Conservation (phyloP, 2,797 vertebrate species). For the Fringilla coelebs region DNA sequence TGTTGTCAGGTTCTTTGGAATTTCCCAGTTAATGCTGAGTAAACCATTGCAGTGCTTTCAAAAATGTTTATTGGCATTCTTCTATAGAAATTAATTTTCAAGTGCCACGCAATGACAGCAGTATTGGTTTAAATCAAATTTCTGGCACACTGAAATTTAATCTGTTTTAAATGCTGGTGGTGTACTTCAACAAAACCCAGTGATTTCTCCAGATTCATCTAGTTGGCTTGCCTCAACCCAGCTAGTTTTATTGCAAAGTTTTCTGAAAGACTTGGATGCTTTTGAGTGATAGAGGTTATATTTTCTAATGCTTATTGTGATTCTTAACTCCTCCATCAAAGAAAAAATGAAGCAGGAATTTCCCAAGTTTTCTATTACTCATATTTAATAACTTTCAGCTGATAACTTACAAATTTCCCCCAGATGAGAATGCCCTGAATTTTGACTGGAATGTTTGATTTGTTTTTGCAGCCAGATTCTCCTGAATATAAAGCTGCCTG, state of each 20-base stretch:
- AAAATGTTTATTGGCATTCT: background rate
- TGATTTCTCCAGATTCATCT: background rate
- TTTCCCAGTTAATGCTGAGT: background rate
- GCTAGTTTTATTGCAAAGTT: background rate
- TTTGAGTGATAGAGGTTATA: background rate
- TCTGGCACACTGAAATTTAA: background rate
- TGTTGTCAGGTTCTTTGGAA: background rate
- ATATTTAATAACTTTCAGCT: background rate
- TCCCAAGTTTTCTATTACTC: background rate
- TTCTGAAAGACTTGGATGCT: background rate
- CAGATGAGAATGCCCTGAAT: background rate
- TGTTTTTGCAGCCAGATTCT: slow-evolving; percentile 83
- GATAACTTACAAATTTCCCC: background rate
- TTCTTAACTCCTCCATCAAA: background rate
- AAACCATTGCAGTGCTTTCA: background rate
- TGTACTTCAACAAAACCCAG: background rate
- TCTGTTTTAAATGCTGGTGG: background rate
- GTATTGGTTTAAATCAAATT: background rate
- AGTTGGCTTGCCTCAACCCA: background rate
- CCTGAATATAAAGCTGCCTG: slow-evolving; percentile 95
- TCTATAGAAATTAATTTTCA: background rate
- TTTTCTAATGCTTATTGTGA: background rate
- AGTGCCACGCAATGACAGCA: background rate
- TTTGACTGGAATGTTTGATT: background rate
- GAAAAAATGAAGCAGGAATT: background rate